A percentile compares a stretch with the other conserved stretches of the same genome.
phyloP scores from a whole-genome alignment of 2,888 invertebrate genomes.

The Chrysomela aeneicollis region DNA sequence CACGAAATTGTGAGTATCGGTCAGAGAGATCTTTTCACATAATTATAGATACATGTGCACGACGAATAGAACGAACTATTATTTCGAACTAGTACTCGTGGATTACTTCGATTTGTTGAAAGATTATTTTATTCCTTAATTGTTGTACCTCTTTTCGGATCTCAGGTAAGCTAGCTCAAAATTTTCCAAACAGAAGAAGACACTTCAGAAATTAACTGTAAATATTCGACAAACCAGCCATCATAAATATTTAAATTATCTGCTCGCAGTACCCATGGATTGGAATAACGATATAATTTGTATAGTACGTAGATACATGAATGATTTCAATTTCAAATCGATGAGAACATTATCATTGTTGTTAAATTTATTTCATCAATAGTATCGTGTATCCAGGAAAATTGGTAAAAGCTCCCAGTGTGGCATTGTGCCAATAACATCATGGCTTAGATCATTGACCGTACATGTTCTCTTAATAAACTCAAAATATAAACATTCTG shows the following conservation, averaged over 20 bases:
- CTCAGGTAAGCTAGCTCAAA: no score
- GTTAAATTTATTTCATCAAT: constrained; percentile 3
- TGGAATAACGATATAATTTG: no score
- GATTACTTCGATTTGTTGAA: no score
- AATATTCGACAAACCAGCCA: no score
- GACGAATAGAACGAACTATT: constrained; percentile 19
- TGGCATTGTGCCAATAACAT: constrained; percentile 28
- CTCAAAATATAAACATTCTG: constrained; percentile 24
- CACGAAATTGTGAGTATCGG: neutral
- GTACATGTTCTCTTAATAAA: constrained; percentile 28
- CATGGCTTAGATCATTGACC: constrained; percentile 26
- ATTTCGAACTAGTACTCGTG: constrained; percentile 16
- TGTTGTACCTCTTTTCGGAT: no score
- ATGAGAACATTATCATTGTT: neutral
- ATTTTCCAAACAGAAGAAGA: no score
- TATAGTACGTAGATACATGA: no score
- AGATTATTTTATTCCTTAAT: neutral
- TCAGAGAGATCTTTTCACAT: neutral
- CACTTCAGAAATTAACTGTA: no score
- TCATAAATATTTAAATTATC: no score
- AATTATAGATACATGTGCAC: neutral
- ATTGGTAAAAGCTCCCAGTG: constrained; percentile 22
- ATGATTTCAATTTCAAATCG: neutral
- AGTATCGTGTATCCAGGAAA: constrained; percentile 5
- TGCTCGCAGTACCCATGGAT: no score